Conservation (phyloP, 2,888 invertebrate genomes). For the Watsonalla binaria region DNA sequence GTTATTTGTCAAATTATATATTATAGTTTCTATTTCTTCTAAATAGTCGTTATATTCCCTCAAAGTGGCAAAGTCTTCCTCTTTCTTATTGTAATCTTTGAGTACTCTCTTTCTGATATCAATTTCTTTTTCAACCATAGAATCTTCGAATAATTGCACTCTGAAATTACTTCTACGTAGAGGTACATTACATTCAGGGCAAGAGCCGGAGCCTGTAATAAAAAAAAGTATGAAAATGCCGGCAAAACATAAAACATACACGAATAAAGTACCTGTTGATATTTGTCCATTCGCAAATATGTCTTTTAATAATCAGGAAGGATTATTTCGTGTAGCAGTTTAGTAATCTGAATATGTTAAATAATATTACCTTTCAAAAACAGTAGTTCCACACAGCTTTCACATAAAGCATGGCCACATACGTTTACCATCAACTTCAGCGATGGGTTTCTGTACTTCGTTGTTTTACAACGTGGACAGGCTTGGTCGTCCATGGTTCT, state of each 20-base stretch:
- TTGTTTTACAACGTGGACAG: slow-evolving; percentile 98
- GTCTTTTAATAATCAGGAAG: no score
- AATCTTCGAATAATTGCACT: slow-evolving; percentile 97
- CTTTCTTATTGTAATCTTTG: slow-evolving; percentile 95
- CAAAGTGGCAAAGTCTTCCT: slow-evolving; percentile 92
- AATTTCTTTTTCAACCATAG: slow-evolving; percentile 97
- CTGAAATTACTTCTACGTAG: slow-evolving; percentile 93
- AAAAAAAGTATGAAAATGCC: slow-evolving; percentile 25
- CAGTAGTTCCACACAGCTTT: slow-evolving; percentile 96
- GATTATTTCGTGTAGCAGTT: no score
- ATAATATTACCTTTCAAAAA: slow-evolving; percentile 90
- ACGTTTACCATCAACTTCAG: slow-evolving; percentile 98
- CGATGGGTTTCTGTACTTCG: slow-evolving; percentile 97
- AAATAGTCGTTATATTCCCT: slow-evolving; percentile 97
- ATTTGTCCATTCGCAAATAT: no score
- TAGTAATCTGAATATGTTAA: no score
- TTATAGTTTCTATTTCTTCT: slow-evolving; percentile 95
- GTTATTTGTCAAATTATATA: slow-evolving; percentile 93
- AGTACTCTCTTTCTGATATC: slow-evolving; percentile 94
- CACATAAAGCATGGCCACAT: slow-evolving; percentile 98
- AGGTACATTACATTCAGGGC: slow-evolving; percentile 95
- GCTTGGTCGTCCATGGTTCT: slow-evolving; percentile 86
- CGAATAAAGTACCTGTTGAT: background rate
- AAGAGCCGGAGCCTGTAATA: slow-evolving; percentile 92
- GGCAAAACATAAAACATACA: no score